Conservation (phyloP, 2,888 invertebrate species). For the Baccha elongata region DNA sequence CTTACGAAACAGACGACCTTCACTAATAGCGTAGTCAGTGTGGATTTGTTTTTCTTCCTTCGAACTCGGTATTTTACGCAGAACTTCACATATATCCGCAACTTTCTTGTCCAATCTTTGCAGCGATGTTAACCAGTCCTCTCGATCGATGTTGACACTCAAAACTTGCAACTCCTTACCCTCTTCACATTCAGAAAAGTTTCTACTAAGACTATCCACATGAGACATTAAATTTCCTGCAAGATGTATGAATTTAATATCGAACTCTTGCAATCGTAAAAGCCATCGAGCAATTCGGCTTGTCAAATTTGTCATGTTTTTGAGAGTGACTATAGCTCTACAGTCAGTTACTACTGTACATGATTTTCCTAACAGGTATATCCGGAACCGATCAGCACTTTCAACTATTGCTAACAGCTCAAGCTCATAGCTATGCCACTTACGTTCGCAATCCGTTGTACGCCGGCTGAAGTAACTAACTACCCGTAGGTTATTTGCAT, state of each 20-base stretch:
- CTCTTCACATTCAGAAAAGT: background rate
- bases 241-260: conserved; percentile 5
- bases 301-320: background rate
- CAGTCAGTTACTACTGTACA: no score
- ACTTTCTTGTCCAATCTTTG: conserved; percentile 30
- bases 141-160: conserved; percentile 14
- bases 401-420: no score
- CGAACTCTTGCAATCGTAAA: conserved; percentile 19
- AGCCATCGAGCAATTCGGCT: conserved; percentile 7
- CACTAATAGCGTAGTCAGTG: no score
- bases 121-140: conserved; percentile 8
- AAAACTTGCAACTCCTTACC: background rate
- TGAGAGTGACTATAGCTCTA: no score
- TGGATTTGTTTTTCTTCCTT: conserved; percentile 15
- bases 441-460: no score
- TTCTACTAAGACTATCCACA: conserved; percentile 29
- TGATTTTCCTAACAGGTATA: no score
- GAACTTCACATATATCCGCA: conserved; percentile 13
- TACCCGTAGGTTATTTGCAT: no score
- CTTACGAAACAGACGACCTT: conserved; percentile 24
- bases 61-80: background rate
- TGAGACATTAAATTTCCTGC: background rate
- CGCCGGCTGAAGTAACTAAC: no score
- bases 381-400: no score
- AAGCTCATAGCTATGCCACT: no score